These are phyloP conservation scores for Ctenodactylus gundi DNA, from an alignment of 2,113 vertebrate species.

Conservation along the genomic window DNA sequence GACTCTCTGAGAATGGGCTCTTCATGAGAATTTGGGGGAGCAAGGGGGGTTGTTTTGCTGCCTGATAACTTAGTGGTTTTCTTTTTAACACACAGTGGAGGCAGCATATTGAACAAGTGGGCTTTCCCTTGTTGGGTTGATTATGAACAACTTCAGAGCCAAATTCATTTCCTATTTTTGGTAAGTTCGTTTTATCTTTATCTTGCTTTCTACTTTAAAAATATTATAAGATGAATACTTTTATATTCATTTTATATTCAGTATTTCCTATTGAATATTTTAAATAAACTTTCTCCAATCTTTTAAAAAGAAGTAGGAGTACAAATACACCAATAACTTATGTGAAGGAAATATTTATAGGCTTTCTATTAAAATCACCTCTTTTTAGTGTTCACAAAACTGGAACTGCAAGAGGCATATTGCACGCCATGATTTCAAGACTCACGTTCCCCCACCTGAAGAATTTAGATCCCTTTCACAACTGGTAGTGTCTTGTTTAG, in stretches of 20 bases:
- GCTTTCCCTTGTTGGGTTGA: background rate
- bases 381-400: background rate
- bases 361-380: background rate
- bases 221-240: background rate
- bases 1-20: no score
- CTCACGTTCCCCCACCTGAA: no score
- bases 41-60: background rate
- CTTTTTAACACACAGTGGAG: background rate
- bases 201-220: background rate
- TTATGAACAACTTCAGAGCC: background rate
- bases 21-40: no score
- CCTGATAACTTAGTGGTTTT: background rate
- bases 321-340: background rate
- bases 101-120: background rate
- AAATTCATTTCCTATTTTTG: background rate
- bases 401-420: background rate
- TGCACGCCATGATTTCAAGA: no score
- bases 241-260: no score
- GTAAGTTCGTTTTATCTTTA: background rate
- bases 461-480: background rate
- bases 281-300: background rate
- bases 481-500: background rate
- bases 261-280: no score
- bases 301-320: background rate
- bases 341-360: background rate